Base-by-base conservation (phyloP, 1,140 invertebrate species). In the Drosophila virilis region DNA sequence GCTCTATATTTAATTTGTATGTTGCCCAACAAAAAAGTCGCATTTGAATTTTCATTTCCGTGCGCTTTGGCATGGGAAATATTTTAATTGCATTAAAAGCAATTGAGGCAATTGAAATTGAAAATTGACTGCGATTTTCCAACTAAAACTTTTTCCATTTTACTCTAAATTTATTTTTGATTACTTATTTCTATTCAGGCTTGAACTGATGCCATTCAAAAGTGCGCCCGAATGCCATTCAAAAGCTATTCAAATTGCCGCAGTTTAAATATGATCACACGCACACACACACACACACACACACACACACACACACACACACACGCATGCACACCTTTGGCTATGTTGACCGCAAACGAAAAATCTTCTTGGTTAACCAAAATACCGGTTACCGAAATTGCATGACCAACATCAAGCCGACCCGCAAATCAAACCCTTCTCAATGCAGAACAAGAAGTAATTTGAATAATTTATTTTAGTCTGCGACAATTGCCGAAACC, bases 401-500 rank as follows among this genome's bases (percentile, higher is more conserved):
- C 12, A 10, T 35, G 33, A 13, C 57, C 60, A 40, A 35, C 48
- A 17, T 4, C 32, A 28, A 15, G 12, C 15, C 2, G 32, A 38
- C 22, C 9, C 33, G 55, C 43, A 61, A 74, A 85, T 68, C 73
- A 79, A 74, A 78, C 77, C 81, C 74, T 77, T 77, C 66, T 84
- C 77, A 80, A 66, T 75, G 66, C 74, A 70, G 70, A 70, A 60
- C 43, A n/a, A 65, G 46, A 86, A 66, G 78, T 81, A 86, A 86
- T 86, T 86, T 81, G 54, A 75, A 78, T 81, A 80, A 78, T 80
- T 75, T 85, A 80, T 79, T 59, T 77, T 51, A 13, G 45, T 54
- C 13, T 12, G 50, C 8, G 33, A 54, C 64, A 68, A 32, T 61
- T 40, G 10, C 22, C 22, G 28, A 60, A 40, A 8, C 22, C 1